Evolutionary conservation across 2,113 vertebrate genomes (phyloP), one percentile per base, ranked within the genome.

Genomic region (Buteo buteo): DNA sequence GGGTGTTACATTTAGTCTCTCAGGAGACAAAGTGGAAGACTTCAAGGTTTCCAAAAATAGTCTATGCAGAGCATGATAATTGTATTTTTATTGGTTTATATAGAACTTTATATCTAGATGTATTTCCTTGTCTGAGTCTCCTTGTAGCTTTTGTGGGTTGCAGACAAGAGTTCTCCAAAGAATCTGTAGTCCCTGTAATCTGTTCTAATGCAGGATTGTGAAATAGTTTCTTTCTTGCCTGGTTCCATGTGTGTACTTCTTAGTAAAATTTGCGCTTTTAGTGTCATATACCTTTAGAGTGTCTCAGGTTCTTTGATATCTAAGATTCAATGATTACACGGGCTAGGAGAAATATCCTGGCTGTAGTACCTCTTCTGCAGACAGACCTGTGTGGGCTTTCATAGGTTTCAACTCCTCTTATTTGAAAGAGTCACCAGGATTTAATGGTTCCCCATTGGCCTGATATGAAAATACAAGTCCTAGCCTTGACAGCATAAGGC

Each of bases 261-360:
- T 83, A 59, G 44, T 65, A 81, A 72, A 92, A 55, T 22, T 19
- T 21, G 32, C 13, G 5, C 16, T 59, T 90, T 69, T 69, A 54
- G 18, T 50, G 7, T 55, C 29, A 24, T 15, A 20, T 11, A 10
- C 71, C 6, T 83, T 38, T 34, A 65, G 8, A 77, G 31, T 44
- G 50, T 77, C 50, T 65, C 28, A 29, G 13, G 34, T 82, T 61
- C 26, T 86, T 83, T 47, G 8, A 11, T 66, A 10, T 6, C 15
- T 50, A 38, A 69, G 76, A 65, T n/a, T 81, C 31, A 52, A 0
- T 61, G 54, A 42, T 72, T 55, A n/a, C 17, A 42, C 0, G 0
- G 24, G 13, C 5, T 38, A 59, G 44, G n/a, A 86, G 58, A 69
- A 62, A 21, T 38, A 80, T 26, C 49, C 29, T 74, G 45, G 20